Conservation (phyloP, 2,797 vertebrate genomes). For the Otolemur crassicaudatus region DNA sequence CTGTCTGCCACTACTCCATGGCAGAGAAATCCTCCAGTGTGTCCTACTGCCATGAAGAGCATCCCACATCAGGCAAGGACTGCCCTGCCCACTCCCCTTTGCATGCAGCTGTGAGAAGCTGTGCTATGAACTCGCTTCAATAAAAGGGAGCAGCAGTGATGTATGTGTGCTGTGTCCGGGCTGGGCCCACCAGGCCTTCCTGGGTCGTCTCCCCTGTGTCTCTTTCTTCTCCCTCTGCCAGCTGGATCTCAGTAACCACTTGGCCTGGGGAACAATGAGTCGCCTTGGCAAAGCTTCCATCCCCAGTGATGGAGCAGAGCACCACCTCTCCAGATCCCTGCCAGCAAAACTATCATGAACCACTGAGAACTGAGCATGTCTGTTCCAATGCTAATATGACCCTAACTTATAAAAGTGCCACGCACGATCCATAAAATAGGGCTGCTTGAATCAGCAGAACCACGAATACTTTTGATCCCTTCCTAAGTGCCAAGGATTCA, state of each 20-base stretch:
- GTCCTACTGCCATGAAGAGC: neutral
- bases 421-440: fast-evolving
- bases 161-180: neutral
- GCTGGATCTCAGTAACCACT: neutral
- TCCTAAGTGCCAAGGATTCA: neutral
- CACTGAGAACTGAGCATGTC: neutral
- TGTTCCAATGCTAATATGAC: neutral
- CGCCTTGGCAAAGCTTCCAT: neutral
- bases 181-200: neutral
- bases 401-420: neutral
- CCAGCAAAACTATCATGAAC: neutral
- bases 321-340: neutral
- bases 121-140: neutral
- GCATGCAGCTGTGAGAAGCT: too few relatives aligned
- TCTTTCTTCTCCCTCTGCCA: neutral
- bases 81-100: neutral
- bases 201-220: neutral
- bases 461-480: neutral
- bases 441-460: neutral
- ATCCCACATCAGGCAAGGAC: neutral
- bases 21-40: neutral
- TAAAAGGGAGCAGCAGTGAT: neutral
- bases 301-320: fast-evolving
- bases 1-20: neutral
- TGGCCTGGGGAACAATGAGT: neutral